Evolutionary conservation across 1,140 invertebrate species (phyloP).

Genomic region (Melanaphis sacchari): DNA sequence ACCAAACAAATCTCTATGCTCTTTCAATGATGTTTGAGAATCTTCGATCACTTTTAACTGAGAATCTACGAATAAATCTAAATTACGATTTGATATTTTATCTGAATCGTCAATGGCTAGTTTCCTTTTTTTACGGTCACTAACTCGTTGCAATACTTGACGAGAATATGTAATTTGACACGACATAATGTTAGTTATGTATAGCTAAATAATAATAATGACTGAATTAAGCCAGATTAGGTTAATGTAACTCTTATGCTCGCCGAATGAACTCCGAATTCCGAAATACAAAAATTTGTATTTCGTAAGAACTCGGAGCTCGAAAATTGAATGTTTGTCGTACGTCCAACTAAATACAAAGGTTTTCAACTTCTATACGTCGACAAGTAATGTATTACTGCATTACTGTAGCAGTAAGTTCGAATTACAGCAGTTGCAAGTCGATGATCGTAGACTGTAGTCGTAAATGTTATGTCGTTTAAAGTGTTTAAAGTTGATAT

Average conservation of each 20-base stretch:
- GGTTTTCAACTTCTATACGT: background rate
- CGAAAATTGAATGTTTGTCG: background rate
- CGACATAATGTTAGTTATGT: background rate
- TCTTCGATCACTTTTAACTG: slow-evolving; percentile 4
- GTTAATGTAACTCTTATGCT: background rate
- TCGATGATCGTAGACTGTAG: too few relatives aligned
- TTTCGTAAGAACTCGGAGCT: background rate
- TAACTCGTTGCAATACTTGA: slow-evolving; percentile 1
- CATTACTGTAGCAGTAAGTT: background rate
- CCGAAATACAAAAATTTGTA: background rate
- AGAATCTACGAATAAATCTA: background rate
- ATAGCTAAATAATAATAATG: background rate
- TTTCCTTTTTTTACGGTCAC: slow-evolving; percentile 46
- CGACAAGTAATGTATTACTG: background rate
- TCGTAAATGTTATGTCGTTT: too few relatives aligned
- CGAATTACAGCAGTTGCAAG: background rate
- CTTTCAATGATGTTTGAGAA: slow-evolving; percentile 5
- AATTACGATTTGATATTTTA: background rate
- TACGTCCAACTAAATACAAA: background rate
- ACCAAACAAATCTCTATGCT: slow-evolving; percentile 35
- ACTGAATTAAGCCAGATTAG: background rate
- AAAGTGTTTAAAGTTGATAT: too few relatives aligned
- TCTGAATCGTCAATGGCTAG: slow-evolving; percentile 24
- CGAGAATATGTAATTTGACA: background rate
- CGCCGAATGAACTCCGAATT: background rate